A percentile compares a stretch with the other conserved stretches of the same genome.
Evolutionary conservation across 2,113 vertebrate species (phyloP).

Genomic region (Equus quagga): DNA sequence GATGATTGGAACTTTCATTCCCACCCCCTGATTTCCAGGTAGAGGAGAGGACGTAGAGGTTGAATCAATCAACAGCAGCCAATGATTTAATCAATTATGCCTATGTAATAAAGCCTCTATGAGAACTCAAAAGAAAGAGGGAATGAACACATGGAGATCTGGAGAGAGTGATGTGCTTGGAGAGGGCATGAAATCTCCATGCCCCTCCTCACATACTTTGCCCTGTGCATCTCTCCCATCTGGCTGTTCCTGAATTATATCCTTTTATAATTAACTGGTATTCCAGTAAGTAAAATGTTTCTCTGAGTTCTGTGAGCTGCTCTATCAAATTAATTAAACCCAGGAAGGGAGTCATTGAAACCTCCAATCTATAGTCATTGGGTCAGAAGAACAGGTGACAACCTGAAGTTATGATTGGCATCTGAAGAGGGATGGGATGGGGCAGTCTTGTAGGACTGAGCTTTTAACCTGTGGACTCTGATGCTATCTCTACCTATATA

Average conservation of each 20-base stretch:
- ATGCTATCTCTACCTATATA: neutral
- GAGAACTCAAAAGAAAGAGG: neutral
- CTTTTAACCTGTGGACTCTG: neutral
- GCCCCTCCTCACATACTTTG: neutral
- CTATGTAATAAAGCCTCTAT: neutral
- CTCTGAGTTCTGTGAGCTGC: no score
- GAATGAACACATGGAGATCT: neutral
- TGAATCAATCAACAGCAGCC: neutral
- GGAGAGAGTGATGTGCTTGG: neutral
- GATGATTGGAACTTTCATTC: neutral
- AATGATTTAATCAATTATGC: neutral
- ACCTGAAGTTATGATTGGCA: neutral
- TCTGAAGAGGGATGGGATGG: neutral
- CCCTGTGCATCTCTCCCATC: neutral
- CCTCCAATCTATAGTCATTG: neutral
- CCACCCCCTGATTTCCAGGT: neutral
- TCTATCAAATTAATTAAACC: neutral
- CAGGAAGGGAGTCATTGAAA: neutral
- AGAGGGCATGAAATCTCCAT: neutral
- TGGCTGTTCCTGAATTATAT: neutral
- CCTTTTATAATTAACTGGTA: neutral
- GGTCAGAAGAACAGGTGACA: neutral
- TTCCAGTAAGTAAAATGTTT: neutral
- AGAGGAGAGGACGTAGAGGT: neutral
- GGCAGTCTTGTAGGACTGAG: neutral